phyloP scores from a whole-genome alignment of 2,797 vertebrate genomes.

The Anabacerthia variegaticeps region DNA sequence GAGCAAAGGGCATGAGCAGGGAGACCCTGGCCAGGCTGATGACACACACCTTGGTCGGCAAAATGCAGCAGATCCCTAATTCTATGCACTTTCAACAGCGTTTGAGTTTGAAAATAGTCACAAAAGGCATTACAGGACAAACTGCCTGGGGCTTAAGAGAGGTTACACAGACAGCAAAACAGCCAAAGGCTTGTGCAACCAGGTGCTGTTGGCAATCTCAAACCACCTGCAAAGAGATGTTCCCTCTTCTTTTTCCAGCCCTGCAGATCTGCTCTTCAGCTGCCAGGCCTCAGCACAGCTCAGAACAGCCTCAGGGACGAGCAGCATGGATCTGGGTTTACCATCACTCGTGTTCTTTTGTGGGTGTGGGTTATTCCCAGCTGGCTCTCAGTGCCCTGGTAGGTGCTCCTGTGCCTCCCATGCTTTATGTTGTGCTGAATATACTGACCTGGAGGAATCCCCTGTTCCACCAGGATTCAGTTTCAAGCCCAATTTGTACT shows the following conservation, averaged over 20 bases:
- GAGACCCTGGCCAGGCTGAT: neutral
- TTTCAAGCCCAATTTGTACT: neutral
- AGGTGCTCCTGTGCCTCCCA: neutral
- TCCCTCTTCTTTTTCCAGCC: neutral
- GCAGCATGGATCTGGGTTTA: neutral
- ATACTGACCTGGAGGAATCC: neutral
- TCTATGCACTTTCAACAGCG: neutral
- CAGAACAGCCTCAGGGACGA: neutral
- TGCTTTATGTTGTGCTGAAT: neutral
- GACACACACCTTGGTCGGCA: neutral
- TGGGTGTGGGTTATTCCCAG: neutral
- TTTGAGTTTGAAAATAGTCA: neutral
- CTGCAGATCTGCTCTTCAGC: neutral
- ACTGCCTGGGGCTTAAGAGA: neutral
- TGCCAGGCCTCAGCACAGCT: neutral
- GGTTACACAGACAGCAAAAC: neutral
- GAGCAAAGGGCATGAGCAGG: neutral
- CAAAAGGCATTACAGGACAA: neutral
- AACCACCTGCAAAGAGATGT: rapidly evolving
- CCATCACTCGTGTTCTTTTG: neutral
- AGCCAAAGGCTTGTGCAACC: neutral
- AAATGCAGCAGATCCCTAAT: neutral
- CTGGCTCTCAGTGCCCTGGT: neutral
- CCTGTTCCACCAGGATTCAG: neutral
- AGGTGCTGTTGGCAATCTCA: neutral